A percentile compares a stretch with the other conserved stretches of the same genome.
Evolutionary conservation across 1,140 invertebrate genomes (phyloP).

Genomic region (Wasmannia auropunctata): DNA sequence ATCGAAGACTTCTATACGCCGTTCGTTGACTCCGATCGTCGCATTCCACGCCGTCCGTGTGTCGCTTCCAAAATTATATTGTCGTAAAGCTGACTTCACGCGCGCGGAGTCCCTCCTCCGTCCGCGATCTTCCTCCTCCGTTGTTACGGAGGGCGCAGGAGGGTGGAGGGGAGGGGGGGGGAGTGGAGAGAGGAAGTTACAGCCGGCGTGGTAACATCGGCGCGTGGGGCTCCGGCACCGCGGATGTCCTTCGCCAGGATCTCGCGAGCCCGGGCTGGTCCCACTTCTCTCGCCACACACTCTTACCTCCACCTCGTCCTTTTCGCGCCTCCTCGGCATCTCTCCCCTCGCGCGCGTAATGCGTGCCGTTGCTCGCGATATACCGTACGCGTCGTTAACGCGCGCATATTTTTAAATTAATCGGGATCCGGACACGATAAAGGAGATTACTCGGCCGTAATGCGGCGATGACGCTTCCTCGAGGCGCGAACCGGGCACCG

Average conservation of each 20-base stretch:
- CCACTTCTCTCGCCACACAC: neutral
- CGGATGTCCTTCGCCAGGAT: conserved; percentile 53
- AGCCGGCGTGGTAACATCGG: conserved; percentile 23
- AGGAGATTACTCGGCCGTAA: conserved; percentile 49
- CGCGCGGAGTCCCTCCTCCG: neutral
- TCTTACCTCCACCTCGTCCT: neutral
- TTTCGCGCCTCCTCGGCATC: neutral
- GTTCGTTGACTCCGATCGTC: conserved; percentile 72
- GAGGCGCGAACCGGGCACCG: conserved; percentile 37
- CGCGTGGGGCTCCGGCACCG: conserved; percentile 2
- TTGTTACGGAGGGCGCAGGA: neutral
- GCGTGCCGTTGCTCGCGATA: conserved; percentile 44
- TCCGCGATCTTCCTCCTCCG: conserved; percentile 19
- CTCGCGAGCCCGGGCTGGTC: neutral
- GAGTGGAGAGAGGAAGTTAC: too few relatives aligned
- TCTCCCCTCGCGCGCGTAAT: conserved; percentile 30
- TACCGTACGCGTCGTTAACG: conserved; percentile 45
- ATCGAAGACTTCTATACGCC: conserved; percentile 72
- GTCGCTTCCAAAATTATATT: conserved; percentile 73
- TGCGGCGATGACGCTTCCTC: conserved; percentile 33
- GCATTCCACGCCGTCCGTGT: conserved; percentile 64
- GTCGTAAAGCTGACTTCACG: conserved; percentile 64
- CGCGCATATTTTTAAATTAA: conserved; percentile 53
- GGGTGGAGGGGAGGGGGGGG: neutral
- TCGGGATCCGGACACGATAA: conserved; percentile 54